These are phyloP conservation scores for Melangyna quadrimaculata DNA, from an alignment of 2,888 invertebrate species.

Conservation along the genomic window DNA sequence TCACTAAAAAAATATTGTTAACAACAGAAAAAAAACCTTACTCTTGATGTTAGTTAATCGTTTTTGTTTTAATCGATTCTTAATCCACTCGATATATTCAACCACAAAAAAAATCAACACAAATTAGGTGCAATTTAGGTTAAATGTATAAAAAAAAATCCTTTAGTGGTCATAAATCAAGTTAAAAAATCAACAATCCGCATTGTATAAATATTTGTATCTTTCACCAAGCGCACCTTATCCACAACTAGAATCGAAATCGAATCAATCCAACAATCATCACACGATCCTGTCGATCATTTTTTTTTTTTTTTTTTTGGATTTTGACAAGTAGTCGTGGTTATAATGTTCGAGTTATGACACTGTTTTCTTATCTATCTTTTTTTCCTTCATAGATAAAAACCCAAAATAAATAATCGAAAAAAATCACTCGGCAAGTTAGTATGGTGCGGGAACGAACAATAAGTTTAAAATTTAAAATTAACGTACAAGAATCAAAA, in stretches of 20 bases:
- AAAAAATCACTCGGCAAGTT: constrained; percentile 45
- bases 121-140: constrained; percentile 5
- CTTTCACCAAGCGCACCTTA: constrained; percentile 68
- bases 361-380: constrained; percentile 47
- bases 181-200: constrained; percentile 6
- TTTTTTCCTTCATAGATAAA: constrained; percentile 43
- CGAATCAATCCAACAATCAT: constrained; percentile 62
- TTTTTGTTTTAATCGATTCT: constrained; percentile 7
- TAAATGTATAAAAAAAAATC: constrained; percentile 25
- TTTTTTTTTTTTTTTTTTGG: constrained; percentile 26
- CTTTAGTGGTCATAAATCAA: constrained; percentile 33
- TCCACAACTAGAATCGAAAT: constrained; percentile 68
- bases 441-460: background rate
- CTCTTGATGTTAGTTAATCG: constrained; percentile 23
- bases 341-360: constrained; percentile 42
- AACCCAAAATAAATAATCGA: constrained; percentile 31
- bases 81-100: constrained; percentile 46
- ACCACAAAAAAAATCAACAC: constrained; percentile 19
- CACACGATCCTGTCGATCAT: constrained; percentile 68
- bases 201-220: constrained; percentile 34
- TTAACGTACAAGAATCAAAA: constrained; percentile 12
- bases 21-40: constrained; percentile 20
- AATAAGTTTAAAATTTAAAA: constrained; percentile 20
- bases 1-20: background rate
- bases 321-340: constrained; percentile 68